A percentile compares a stretch with the other conserved stretches of the same genome.
Conservation (phyloP, 2,113 vertebrate genomes). For the Aspidoscelis tigris region DNA sequence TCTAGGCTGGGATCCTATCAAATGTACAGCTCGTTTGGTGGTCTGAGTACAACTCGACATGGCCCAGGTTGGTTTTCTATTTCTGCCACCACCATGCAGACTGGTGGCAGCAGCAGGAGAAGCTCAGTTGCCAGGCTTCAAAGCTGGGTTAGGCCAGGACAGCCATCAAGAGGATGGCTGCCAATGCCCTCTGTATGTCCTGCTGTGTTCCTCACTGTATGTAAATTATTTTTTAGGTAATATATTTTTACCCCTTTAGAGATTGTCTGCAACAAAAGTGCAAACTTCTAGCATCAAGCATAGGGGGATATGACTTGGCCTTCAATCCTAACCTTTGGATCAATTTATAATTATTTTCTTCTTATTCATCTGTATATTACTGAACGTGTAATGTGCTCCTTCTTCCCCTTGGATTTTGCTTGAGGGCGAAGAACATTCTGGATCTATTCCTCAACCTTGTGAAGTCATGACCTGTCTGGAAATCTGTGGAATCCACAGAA, state of each 20-base stretch:
- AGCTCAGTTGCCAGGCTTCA: too few relatives aligned
- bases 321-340: background rate
- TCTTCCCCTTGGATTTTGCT: background rate
- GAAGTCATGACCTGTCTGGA: conserved; percentile 15
- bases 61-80: too few relatives aligned
- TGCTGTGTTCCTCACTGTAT: too few relatives aligned
- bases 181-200: too few relatives aligned
- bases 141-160: too few relatives aligned
- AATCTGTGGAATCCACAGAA: conserved; percentile 25
- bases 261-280: background rate
- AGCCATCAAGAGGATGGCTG: too few relatives aligned
- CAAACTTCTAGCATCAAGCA: background rate
- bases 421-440: background rate
- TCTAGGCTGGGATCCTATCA: too few relatives aligned
- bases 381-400: background rate
- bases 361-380: conserved; percentile 6
- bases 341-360: background rate
- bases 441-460: background rate
- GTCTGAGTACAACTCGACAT: too few relatives aligned
- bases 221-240: too few relatives aligned
- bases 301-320: conserved; percentile 8
- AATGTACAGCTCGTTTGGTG: too few relatives aligned
- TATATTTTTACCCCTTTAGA: background rate
- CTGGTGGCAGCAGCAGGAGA: too few relatives aligned
- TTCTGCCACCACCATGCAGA: too few relatives aligned